Conservation (phyloP, 37 sponge, comb jelly and placozoan species). For the Beroe forskalii region DNA sequence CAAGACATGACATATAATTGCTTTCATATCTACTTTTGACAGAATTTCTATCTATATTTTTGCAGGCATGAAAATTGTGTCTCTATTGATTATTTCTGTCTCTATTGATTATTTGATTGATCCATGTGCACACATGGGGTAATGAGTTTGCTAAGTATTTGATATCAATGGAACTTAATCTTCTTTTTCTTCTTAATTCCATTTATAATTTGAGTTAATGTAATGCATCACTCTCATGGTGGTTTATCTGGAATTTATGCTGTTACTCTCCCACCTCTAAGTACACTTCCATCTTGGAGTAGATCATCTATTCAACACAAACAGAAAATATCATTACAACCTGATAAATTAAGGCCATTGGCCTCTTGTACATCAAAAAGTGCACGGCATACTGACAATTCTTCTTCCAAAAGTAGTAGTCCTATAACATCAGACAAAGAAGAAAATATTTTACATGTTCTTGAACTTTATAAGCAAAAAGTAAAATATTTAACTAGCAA, state of each 20-base stretch:
- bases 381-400: neutral
- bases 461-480: constrained; percentile 57
- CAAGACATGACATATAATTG: no score
- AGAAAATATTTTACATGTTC: constrained; percentile 52
- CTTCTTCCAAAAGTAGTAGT: constrained; percentile 28
- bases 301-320: constrained; percentile 57
- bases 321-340: constrained; percentile 49
- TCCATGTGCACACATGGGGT: no score
- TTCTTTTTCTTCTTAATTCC: no score
- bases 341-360: constrained; percentile 28
- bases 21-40: no score
- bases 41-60: no score
- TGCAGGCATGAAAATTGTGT: no score
- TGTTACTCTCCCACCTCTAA: constrained; percentile 59
- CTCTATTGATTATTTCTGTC: no score
- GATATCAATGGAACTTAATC: no score
- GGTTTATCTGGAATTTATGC: constrained; percentile 58
- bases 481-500: constrained; percentile 41
- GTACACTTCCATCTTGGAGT: constrained; percentile 60
- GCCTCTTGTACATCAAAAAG: constrained; percentile 27
- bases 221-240: constrained; percentile 64
- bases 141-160: no score
- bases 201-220: constrained; percentile 15
- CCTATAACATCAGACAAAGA: constrained; percentile 54
- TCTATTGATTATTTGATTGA: no score